phyloP scores from a whole-genome alignment of 2,113 vertebrate species.

The Ginglymostoma cirratum region DNA sequence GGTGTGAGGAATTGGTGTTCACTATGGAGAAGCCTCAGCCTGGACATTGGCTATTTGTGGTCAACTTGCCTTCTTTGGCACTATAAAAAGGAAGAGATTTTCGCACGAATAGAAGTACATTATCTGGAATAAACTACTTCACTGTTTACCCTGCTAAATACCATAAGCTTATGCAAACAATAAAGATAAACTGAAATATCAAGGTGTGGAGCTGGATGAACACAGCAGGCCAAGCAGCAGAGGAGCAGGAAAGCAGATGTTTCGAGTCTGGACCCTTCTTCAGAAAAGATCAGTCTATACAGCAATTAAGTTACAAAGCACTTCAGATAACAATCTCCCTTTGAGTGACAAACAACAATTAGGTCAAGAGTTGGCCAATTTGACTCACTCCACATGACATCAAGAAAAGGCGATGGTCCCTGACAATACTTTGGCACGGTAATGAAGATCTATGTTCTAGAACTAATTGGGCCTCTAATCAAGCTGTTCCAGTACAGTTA shows the following conservation, averaged over 20 bases:
- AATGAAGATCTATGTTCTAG: no score
- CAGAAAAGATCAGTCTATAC: neutral
- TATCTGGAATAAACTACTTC: neutral
- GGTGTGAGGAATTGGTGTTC: neutral
- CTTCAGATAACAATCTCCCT: neutral
- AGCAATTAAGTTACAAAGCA: neutral
- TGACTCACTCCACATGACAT: no score
- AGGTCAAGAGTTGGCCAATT: no score
- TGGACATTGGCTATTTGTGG: neutral
- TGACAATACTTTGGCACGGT: no score
- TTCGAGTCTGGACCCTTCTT: no score
- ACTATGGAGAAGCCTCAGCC: neutral
- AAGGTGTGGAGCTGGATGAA: no score
- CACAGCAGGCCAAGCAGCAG: no score
- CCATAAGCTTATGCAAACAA: neutral
- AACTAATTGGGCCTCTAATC: no score
- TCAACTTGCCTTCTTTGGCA: neutral
- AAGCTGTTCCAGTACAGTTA: no score
- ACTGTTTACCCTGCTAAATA: neutral
- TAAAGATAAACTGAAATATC: neutral
- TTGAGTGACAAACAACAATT: neutral
- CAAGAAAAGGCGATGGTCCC: no score
- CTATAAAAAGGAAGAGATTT: neutral
- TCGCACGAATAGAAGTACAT: neutral
- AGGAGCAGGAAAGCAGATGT: no score